These are phyloP conservation scores for Cepaea nemoralis DNA, from an alignment of 1,140 invertebrate genomes.

Conservation along the genomic window DNA sequence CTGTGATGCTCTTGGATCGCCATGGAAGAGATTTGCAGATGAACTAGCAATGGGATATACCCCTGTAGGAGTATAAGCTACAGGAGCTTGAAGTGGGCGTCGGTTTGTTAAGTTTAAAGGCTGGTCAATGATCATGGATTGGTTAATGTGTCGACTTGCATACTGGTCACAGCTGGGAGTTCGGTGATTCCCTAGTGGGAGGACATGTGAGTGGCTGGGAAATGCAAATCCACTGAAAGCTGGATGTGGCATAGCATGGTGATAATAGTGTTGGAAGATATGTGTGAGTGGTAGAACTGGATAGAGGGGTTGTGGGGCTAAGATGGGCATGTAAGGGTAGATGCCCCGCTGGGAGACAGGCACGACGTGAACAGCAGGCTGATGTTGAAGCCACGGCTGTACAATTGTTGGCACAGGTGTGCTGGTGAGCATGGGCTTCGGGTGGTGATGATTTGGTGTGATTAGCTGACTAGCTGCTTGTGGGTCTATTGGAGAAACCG, in stretches of 20 bases:
- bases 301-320: neutral
- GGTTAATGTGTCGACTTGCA: no score
- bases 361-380: neutral
- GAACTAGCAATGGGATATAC: neutral
- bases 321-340: neutral
- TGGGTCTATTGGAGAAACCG: neutral
- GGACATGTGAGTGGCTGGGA: no score
- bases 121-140: no score
- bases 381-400: neutral
- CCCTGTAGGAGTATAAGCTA: neutral
- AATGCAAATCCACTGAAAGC: no score
- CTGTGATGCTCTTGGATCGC: neutral
- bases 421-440: neutral
- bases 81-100: neutral
- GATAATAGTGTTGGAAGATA: no score
- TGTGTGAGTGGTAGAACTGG: neutral
- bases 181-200: no score
- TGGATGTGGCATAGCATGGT: no score
- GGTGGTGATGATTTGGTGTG: neutral
- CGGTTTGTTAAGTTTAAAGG: neutral
- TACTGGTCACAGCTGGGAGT: no score
- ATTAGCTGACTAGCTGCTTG: no score
- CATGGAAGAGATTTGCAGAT: neutral
- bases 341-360: neutral
- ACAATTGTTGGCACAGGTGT: neutral